Evolutionary conservation across 2,797 vertebrate species (phyloP).

Genomic region (Lepilemur septentrionalis): DNA sequence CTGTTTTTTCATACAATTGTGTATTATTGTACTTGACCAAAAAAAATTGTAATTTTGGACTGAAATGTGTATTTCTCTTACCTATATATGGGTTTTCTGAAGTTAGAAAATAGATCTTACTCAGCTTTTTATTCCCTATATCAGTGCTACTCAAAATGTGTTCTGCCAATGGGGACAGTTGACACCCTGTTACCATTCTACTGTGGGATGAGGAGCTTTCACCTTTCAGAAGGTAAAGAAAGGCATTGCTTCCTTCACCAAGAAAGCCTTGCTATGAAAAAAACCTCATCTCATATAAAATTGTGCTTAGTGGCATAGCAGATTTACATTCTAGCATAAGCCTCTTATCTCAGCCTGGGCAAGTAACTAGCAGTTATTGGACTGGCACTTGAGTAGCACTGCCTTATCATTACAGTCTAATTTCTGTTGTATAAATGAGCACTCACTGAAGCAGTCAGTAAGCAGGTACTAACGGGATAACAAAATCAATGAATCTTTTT

Average conservation of each 20-base stretch:
- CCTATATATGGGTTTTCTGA: background rate
- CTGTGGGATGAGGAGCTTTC: background rate
- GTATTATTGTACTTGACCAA: background rate
- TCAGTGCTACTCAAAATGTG: background rate
- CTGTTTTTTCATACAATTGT: background rate
- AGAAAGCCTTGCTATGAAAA: background rate
- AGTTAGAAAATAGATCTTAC: background rate
- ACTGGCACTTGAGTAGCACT: background rate
- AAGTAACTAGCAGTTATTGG: background rate
- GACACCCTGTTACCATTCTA: background rate
- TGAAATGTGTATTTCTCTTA: background rate
- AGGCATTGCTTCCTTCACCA: background rate
- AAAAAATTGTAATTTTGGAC: background rate
- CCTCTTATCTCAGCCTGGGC: background rate
- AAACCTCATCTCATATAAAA: background rate
- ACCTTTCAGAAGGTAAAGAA: background rate
- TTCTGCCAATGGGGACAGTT: background rate
- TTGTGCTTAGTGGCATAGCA: background rate
- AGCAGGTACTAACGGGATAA: background rate
- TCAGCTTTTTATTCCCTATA: background rate
- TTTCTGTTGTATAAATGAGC: background rate
- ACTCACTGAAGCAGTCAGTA: background rate
- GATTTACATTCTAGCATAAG: background rate
- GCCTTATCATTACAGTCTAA: background rate
- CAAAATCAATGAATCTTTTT: background rate